Conservation (phyloP, 2,113 vertebrate genomes). For the Sorex fumeus region DNA sequence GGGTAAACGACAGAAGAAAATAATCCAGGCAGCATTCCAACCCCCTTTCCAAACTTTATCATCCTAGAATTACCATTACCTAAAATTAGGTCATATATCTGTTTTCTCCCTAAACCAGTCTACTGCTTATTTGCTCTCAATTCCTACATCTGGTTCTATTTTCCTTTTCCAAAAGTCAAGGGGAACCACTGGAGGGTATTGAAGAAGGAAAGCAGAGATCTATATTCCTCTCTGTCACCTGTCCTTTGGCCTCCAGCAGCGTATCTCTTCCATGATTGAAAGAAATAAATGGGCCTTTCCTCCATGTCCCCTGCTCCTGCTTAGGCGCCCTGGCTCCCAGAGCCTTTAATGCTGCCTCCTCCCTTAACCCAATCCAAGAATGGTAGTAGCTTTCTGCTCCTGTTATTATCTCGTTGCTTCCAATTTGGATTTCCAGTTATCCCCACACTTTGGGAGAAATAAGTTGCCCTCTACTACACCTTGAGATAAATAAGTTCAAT, state of each 20-base stretch:
- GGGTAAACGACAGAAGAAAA: no score
- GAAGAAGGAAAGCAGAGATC: neutral
- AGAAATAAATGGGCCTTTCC: neutral
- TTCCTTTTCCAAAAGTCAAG: neutral
- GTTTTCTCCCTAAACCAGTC: neutral
- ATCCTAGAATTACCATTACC: neutral
- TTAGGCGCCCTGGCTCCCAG: neutral
- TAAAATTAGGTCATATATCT: conserved; percentile 3
- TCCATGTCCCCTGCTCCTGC: neutral
- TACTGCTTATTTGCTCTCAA: neutral
- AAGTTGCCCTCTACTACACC: neutral
- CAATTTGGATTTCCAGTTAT: neutral
- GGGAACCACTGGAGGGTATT: neutral
- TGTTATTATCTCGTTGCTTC: neutral
- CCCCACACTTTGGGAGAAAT: neutral
- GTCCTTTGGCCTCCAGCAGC: neutral
- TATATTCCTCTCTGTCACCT: accelerated
- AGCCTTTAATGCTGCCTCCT: no score
- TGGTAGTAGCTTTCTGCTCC: neutral
- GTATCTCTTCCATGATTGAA: neutral
- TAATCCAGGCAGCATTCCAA: neutral
- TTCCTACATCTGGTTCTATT: neutral
- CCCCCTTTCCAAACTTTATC: neutral
- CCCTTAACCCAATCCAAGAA: no score
- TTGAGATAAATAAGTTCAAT: neutral